Evolutionary conservation across 2,113 vertebrate species (phyloP).

Genomic region (Anolis sagrei): DNA sequence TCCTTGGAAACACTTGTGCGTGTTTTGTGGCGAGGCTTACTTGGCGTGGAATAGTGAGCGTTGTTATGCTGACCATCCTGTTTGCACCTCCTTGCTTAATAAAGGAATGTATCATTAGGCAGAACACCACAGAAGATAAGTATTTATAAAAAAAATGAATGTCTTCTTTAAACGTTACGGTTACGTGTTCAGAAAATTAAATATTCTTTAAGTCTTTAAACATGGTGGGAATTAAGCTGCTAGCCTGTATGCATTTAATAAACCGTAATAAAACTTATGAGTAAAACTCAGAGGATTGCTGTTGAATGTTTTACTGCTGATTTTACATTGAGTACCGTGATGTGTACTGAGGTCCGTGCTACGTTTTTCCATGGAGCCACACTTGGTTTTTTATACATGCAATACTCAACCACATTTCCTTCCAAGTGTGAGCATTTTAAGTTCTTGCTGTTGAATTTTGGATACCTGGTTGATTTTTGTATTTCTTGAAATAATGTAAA

Average conservation of each 20-base stretch:
- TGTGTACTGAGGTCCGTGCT: background rate
- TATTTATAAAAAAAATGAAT: slow-evolving; percentile 2
- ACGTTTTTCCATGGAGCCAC: background rate
- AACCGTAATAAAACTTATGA: background rate
- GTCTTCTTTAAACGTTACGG: background rate
- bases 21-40: background rate
- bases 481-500: background rate
- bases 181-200: background rate
- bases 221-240: background rate
- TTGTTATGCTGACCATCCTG: slow-evolving; percentile 26
- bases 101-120: background rate
- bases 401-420: background rate
- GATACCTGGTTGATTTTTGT: background rate
- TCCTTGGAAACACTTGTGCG: background rate
- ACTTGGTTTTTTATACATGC: background rate
- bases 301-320: background rate
- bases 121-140: background rate
- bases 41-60: slow-evolving; percentile 42
- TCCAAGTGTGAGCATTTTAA: background rate
- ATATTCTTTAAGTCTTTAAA: background rate
- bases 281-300: background rate
- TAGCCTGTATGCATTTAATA: background rate
- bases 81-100: slow-evolving; percentile 8
- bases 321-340: background rate
- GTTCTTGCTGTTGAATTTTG: background rate